Conservation (phyloP, 2,797 vertebrate genomes). For the Epinephelus malabaricus region DNA sequence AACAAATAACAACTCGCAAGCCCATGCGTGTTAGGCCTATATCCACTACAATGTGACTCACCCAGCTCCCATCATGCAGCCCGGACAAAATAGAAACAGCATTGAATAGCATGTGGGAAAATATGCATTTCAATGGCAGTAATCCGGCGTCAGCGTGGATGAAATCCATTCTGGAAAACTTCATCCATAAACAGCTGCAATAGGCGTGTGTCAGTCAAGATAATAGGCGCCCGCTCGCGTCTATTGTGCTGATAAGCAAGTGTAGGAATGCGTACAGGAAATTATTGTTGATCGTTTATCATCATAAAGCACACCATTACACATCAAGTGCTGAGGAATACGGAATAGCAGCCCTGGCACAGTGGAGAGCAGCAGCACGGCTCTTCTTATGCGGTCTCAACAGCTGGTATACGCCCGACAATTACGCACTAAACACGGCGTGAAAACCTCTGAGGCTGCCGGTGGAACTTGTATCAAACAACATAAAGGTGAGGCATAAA, state of each 20-base stretch:
- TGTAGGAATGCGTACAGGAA: not conserved
- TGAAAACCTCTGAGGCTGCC: not conserved
- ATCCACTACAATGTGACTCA: constrained; percentile 15
- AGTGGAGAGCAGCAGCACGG: constrained; percentile 26
- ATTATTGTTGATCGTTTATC: constrained; percentile 5
- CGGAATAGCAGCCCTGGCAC: not conserved
- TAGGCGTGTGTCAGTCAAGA: not conserved
- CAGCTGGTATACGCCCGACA: constrained; percentile 76
- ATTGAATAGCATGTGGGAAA: constrained; percentile 11
- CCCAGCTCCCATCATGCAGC: constrained; percentile 8
- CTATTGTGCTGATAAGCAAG: not conserved
- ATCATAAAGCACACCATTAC: constrained; percentile 19
- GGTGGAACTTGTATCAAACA: constrained; percentile 38
- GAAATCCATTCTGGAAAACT: constrained; percentile 62
- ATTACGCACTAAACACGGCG: constrained; percentile 12
- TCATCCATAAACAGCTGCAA: constrained; percentile 62
- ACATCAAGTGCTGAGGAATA: constrained; percentile 38
- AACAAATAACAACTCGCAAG: constrained; percentile 7
- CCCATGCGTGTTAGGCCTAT: constrained; percentile 25
- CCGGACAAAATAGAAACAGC: constrained; percentile 20
- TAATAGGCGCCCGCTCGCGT: not conserved
- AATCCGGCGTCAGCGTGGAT: constrained; percentile 38
- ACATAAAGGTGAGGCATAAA: not conserved
- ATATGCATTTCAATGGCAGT: constrained; percentile 10
- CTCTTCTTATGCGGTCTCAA: constrained; percentile 52